Evolutionary conservation across 2,797 vertebrate genomes (phyloP).

Genomic region (Hylomyscus alleni): DNA sequence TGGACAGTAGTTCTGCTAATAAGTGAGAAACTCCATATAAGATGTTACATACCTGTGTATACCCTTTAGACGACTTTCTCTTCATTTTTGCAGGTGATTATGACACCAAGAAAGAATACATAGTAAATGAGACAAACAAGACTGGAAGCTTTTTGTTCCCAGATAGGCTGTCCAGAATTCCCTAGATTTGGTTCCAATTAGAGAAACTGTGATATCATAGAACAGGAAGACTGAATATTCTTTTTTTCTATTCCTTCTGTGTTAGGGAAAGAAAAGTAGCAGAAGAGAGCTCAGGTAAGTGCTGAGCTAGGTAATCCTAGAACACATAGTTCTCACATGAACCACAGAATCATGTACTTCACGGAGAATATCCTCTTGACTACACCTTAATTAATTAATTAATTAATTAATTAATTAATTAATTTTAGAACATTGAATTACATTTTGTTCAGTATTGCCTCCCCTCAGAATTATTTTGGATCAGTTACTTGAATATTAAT

Average conservation of each 20-base stretch:
- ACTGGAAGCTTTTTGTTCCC: not conserved
- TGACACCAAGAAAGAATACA: rapidly evolving
- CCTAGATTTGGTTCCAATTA: not conserved
- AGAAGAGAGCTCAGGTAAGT: rapidly evolving
- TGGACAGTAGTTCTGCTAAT: not conserved
- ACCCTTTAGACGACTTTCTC: not conserved
- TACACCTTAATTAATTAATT: too few relatives aligned
- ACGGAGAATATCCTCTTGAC: rapidly evolving
- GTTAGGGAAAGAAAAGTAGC: not conserved
- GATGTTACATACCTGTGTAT: not conserved
- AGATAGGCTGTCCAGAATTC: not conserved
- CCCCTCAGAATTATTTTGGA: not conserved
- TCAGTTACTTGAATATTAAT: not conserved
- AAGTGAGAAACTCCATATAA: not conserved
- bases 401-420: too few relatives aligned
- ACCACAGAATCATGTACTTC: not conserved
- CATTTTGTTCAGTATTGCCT: not conserved
- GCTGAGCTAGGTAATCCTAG: too few relatives aligned
- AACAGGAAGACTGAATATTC: not conserved
- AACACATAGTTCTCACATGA: not conserved
- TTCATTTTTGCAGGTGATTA: not conserved
- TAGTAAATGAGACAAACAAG: not conserved
- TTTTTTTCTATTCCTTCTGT: not conserved
- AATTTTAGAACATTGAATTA: not conserved
- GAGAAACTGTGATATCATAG: not conserved